These are phyloP conservation scores for Crocallis elinguaria DNA, from an alignment of 2,888 invertebrate genomes.

Conservation along the genomic window DNA sequence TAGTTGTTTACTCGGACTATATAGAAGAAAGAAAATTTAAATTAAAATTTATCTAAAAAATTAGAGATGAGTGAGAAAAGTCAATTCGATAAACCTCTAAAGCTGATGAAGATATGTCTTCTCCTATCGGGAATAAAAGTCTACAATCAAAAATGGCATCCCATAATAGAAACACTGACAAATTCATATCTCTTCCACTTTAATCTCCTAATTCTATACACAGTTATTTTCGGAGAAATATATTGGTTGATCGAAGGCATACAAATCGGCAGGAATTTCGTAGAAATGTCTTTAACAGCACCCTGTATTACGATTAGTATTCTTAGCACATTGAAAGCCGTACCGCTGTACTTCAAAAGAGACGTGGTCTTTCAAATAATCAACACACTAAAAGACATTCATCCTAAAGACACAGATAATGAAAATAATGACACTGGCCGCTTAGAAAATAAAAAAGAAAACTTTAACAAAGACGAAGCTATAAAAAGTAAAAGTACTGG, in stretches of 20 bases:
- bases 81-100: slow-evolving; percentile 49
- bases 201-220: slow-evolving; percentile 53
- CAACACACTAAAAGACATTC: slow-evolving; percentile 53
- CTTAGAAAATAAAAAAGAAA: neutral
- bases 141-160: slow-evolving; percentile 24
- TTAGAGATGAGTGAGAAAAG: slow-evolving; percentile 28
- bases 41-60: neutral
- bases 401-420: slow-evolving; percentile 42
- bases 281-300: slow-evolving; percentile 55
- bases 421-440: slow-evolving; percentile 7
- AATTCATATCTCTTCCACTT: slow-evolving; percentile 47
- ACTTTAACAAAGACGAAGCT: neutral
- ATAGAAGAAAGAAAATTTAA: no score
- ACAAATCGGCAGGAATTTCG: slow-evolving; percentile 47
- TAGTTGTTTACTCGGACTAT: neutral
- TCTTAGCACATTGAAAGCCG: slow-evolving; percentile 54
- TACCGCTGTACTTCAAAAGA: slow-evolving; percentile 50
- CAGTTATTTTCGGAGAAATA: slow-evolving; percentile 58
- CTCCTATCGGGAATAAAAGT: slow-evolving; percentile 58
- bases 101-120: slow-evolving; percentile 47
- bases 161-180: slow-evolving; percentile 37
- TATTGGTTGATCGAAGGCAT: slow-evolving; percentile 57
- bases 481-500: slow-evolving; percentile 6
- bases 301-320: slow-evolving; percentile 60
- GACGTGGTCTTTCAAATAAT: slow-evolving; percentile 45